Evolutionary conservation across 2,888 invertebrate genomes (phyloP).

Genomic region (Alcis repandata): DNA sequence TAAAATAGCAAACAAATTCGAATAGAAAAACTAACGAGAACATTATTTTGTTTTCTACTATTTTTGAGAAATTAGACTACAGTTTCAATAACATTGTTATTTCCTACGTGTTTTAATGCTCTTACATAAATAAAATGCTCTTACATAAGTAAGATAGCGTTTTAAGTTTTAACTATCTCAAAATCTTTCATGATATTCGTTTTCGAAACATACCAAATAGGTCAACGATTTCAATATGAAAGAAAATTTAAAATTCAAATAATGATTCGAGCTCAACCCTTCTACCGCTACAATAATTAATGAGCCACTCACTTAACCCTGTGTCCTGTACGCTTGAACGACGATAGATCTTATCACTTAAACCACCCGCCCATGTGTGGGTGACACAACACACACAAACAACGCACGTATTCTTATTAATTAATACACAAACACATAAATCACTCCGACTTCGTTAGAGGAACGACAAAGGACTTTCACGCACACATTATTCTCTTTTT

Average conservation of each 20-base stretch:
- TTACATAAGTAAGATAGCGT: no score
- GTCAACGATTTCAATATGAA: not conserved
- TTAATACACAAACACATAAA: slow-evolving; percentile 84
- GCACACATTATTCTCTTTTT: slow-evolving; percentile 50
- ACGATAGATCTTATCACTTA: slow-evolving; percentile 52
- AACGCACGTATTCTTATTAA: slow-evolving; percentile 74
- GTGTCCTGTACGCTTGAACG: slow-evolving; percentile 39
- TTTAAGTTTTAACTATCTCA: no score
- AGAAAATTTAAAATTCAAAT: slow-evolving; percentile 10
- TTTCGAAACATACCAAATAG: not conserved
- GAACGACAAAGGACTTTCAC: slow-evolving; percentile 75
- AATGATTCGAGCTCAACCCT: slow-evolving; percentile 27
- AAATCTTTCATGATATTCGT: not conserved
- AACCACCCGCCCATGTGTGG: slow-evolving; percentile 52
- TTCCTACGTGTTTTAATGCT: no score
- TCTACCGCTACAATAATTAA: slow-evolving; percentile 37
- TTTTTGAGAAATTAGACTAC: no score
- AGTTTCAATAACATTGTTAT: no score
- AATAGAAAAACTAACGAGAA: not conserved
- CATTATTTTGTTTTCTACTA: no score
- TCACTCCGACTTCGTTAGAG: slow-evolving; percentile 84
- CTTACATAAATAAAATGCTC: no score
- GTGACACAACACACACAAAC: slow-evolving; percentile 45
- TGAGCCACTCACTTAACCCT: slow-evolving; percentile 40
- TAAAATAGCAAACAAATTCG: not conserved